These are phyloP conservation scores for Corythornis madagascariensis DNA, from an alignment of 2,113 vertebrate genomes.

Conservation along the genomic window DNA sequence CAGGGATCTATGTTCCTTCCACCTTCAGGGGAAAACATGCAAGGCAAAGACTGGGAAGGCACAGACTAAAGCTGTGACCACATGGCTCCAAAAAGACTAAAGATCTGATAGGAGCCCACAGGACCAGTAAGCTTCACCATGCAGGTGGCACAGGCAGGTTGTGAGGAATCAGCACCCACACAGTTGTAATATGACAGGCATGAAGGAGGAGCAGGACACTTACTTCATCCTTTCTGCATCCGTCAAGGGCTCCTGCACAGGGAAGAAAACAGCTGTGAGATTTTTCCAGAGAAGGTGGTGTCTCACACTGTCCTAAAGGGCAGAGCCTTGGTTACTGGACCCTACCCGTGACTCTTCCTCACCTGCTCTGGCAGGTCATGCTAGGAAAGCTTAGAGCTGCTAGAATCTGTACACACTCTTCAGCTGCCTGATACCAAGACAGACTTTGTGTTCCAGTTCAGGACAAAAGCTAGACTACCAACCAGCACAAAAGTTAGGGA, in stretches of 20 bases:
- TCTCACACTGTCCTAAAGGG: not conserved
- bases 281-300: not conserved
- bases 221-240: slow-evolving; percentile 93
- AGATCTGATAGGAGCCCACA: not conserved
- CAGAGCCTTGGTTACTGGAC: not conserved
- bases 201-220: slow-evolving; percentile 63
- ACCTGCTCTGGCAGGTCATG: not conserved
- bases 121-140: not conserved
- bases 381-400: not conserved
- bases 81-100: not conserved
- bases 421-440: not conserved
- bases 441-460: not conserved
- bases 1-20: not conserved
- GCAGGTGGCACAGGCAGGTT: not conserved
- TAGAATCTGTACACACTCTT: not conserved
- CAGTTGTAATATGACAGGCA: not conserved
- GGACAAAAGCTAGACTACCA: not conserved
- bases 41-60: not conserved
- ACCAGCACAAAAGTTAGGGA: not conserved
- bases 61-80: slow-evolving; percentile 19
- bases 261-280: slow-evolving; percentile 65
- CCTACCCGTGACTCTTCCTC: not conserved
- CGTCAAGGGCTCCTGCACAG: slow-evolving; percentile 84
- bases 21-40: not conserved
- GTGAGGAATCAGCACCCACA: not conserved